Base-by-base conservation (phyloP, 2,888 invertebrate species). In the Trichopria drosophilae region DNA sequence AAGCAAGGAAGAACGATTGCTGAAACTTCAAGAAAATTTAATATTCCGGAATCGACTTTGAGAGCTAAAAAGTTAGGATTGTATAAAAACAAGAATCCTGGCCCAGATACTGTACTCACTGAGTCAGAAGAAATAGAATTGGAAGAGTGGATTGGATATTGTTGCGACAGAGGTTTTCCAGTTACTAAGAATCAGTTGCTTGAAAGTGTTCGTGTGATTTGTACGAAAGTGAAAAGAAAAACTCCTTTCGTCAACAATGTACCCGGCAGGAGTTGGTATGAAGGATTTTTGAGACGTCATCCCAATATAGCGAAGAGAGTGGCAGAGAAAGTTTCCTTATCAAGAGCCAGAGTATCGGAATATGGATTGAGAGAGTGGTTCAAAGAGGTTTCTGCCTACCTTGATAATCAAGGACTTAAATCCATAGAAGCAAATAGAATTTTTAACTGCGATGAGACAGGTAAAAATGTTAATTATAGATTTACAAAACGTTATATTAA, bases 321-420 rank as follows among this genome's bases (percentile, higher is more conserved):
- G 58, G 31, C 55, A 56, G 39, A 53, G 51, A 18, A 49, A 54
- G 19, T 20, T 60, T 15, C 28, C 58, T 59, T 66, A 35, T 59
- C 64, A 50, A 60, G 68, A 43, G 53, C 61, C 47, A 37, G 42
- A 22, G 19, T 42, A 29, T 13, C 41, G 41, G 32, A 36, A 35
- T 16, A n/a, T n/a, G n/a, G n/a, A n/a, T n/a, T n/a, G n/a, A n/a
- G n/a, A n/a, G n/a, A n/a, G n/a, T n/a, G n/a, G n/a, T n/a, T n/a
- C n/a, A n/a, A n/a, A n/a, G n/a, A n/a, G n/a, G n/a, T n/a, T n/a
- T n/a, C n/a, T n/a, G n/a, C n/a, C n/a, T n/a, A n/a, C n/a, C n/a
- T n/a, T n/a, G n/a, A n/a, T n/a, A n/a, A n/a, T n/a, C n/a, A n/a
- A n/a, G n/a, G n/a, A n/a, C n/a, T n/a, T n/a, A n/a, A n/a, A n/a